These are phyloP conservation scores for Drosophila mayri DNA, from an alignment of 1,140 invertebrate genomes.

Conservation along the genomic window DNA sequence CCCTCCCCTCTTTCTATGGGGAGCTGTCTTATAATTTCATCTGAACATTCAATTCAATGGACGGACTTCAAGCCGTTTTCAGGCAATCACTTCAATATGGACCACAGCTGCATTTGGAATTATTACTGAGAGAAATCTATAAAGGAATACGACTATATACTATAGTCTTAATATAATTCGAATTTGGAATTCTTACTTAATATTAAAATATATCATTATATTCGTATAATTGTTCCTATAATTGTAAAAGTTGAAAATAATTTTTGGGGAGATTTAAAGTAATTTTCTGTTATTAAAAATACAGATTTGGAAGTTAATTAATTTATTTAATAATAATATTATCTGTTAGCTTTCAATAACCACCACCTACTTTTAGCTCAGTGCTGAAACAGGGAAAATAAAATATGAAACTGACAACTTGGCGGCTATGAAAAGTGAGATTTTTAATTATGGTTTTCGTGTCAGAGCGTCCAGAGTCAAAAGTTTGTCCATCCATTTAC, in stretches of 20 bases:
- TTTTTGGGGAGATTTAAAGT: background rate
- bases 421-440: constrained; percentile 49
- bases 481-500: constrained; percentile 13
- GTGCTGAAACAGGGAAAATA: constrained; percentile 8
- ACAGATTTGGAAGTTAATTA: background rate
- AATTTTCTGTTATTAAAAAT: background rate
- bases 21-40: constrained; percentile 68
- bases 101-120: constrained; percentile 52
- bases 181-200: too few species aligned
- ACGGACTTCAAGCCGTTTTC: constrained; percentile 57
- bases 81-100: constrained; percentile 23
- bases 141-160: too few species aligned
- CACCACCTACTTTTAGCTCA: background rate
- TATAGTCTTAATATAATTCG: too few species aligned
- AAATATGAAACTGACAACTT: constrained; percentile 33
- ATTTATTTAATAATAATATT: background rate
- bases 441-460: constrained; percentile 60
- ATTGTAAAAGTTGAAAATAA: too few species aligned
- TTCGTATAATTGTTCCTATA: too few species aligned
- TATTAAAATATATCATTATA: too few species aligned
- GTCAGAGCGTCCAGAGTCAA: constrained; percentile 14
- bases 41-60: constrained; percentile 67
- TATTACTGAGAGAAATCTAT: constrained; percentile 19
- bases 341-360: background rate
- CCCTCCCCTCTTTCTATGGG: constrained; percentile 14